Evolutionary conservation across 2,888 invertebrate species (phyloP), one percentile per base, ranked within the genome.

Genomic region (Fragum whitleyi): DNA sequence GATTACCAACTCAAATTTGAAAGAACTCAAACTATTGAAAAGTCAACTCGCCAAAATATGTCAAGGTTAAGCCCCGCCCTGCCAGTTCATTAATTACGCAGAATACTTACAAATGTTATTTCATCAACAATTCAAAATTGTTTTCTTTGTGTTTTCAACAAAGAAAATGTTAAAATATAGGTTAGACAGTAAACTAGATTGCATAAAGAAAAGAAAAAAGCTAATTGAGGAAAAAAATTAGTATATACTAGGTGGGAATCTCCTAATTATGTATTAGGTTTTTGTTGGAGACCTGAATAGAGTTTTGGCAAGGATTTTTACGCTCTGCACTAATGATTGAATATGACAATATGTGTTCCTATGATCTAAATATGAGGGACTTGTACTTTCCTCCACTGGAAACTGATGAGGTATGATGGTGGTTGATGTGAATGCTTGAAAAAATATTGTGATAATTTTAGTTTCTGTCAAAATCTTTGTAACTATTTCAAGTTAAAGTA

Each of bases 341-440:
- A 23, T 32, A 36, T 42, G 42, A 65, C 65, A 65, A 65, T 47
- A 47, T 65, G 65, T 65, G 65, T 26, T 39, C 65, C 26, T 65
- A 32, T 42, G 65, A 65, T 39, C 11, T 65, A 26, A 42, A 65
- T 65, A 23, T 65, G 42, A n/a, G 23, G 39, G 65, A 65, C 23
- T 42, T 65, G 42, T 65, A 65, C 42, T 65, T 65, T 42, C 65
- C 65, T 6, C 65, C 65, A 1, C 21, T 65, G 21, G 65, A 65
- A 39, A 26, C 14, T 7, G 21, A 3, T 9, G 57, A 26, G 57
- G 28, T 57, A 57, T 23, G 5, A 39, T 9, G 39, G 39, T n/a
- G n/a, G n/a, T n/a, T n/a, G n/a, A n/a, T n/a, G n/a, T n/a, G n/a
- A n/a, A n/a, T n/a, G n/a, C n/a, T n/a, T n/a, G n/a, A n/a, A n/a